phyloP scores from a whole-genome alignment of 2,888 invertebrate species.

The Drosophila prostipennis region DNA sequence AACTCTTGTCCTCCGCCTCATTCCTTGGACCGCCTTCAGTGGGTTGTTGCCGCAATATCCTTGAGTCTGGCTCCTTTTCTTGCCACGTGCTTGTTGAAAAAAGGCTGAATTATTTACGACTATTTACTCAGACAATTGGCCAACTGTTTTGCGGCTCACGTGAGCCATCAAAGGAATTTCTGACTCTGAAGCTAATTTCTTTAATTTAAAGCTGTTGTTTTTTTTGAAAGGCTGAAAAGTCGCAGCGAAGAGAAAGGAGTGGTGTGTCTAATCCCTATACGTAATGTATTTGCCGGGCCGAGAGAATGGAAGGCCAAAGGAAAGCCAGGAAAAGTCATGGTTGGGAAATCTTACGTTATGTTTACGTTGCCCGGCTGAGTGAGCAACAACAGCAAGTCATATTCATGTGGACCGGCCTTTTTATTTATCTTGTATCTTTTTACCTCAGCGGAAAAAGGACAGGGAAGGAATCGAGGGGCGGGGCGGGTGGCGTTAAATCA shows the following conservation, averaged over 20 bases:
- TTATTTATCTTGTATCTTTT: slow-evolving; percentile 56
- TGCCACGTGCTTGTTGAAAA: slow-evolving; percentile 28
- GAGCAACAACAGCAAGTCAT: slow-evolving; percentile 33
- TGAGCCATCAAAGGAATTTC: slow-evolving; percentile 22
- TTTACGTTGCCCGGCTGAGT: slow-evolving; percentile 42
- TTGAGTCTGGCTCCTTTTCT: slow-evolving; percentile 16
- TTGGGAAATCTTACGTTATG: slow-evolving; percentile 39
- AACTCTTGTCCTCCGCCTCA: slow-evolving; percentile 8
- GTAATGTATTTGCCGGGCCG: slow-evolving; percentile 10
- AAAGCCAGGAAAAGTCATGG: slow-evolving; percentile 6
- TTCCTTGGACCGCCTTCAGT: not conserved
- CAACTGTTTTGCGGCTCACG: slow-evolving; percentile 35
- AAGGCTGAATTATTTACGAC: slow-evolving; percentile 70
- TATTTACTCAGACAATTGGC: slow-evolving; percentile 70
- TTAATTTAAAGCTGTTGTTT: slow-evolving; percentile 21
- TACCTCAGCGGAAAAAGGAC: slow-evolving; percentile 11
- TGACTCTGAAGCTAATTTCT: slow-evolving; percentile 15
- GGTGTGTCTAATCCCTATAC: slow-evolving; percentile 2
- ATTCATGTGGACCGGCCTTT: slow-evolving; percentile 39
- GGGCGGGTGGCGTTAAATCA: slow-evolving; percentile 45
- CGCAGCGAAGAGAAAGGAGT: not conserved
- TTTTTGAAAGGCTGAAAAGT: slow-evolving; percentile 21
- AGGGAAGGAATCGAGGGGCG: not conserved
- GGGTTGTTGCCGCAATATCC: slow-evolving; percentile 30
- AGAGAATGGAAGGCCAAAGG: slow-evolving; percentile 11